Conservation (phyloP, 2,797 vertebrate genomes). For the Intellagama lesueurii region DNA sequence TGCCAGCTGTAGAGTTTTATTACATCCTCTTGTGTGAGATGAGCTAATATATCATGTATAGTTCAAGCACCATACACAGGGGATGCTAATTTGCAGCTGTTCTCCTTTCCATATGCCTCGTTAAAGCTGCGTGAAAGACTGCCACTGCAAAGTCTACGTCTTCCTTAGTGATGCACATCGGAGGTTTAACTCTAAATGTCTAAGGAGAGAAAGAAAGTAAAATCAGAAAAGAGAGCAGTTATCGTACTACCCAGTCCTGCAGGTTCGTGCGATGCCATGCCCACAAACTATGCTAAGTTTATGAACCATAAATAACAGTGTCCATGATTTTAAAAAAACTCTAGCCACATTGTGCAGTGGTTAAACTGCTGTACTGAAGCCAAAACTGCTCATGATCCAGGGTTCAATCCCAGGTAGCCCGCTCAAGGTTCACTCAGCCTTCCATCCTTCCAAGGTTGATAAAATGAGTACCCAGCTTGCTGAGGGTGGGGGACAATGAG, state of each 20-base stretch:
- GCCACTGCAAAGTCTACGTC: conserved; percentile 88
- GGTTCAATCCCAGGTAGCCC: no score
- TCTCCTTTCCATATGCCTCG: conserved; percentile 78
- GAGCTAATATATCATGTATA: no score
- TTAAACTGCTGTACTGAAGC: no score
- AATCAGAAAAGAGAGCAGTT: background rate
- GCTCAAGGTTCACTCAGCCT: no score
- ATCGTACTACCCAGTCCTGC: no score
- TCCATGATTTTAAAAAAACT: background rate
- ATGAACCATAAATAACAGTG: no score
- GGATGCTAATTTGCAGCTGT: conserved; percentile 47
- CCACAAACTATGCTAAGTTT: no score
- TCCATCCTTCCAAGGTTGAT: no score
- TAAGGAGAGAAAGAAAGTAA: conserved; percentile 58
- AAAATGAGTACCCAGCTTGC: background rate
- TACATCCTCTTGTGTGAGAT: background rate
- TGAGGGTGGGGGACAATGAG: no score
- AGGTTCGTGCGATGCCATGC: no score
- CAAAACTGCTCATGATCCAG: no score
- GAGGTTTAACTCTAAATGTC: conserved; percentile 90
- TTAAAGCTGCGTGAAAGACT: conserved; percentile 82
- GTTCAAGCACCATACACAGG: background rate
- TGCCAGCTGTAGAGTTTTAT: background rate
- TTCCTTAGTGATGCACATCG: conserved; percentile 90
- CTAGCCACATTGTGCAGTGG: no score